Evolutionary conservation across 2,888 invertebrate genomes (phyloP), one percentile per base, ranked within the genome.

Genomic region (Chymomyza amoena): DNA sequence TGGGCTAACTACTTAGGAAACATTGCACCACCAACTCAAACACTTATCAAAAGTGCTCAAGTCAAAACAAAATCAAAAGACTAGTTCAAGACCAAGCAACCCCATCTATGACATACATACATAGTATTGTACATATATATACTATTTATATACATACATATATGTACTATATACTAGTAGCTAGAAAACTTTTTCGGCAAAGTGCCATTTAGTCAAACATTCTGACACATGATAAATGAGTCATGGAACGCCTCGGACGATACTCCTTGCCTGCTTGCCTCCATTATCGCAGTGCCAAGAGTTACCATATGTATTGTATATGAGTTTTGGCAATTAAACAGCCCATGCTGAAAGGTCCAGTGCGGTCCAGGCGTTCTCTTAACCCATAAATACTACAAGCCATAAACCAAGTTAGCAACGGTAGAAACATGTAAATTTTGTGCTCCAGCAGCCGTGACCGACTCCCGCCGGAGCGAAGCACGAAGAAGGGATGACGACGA

Each of bases 191-290:
- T 83, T 86, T 84, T 81, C 74, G 86, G 87, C 88, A 85, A 85
- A 83, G 87, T 86, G 87, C 75, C 87, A 87, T 84, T 84, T 88
- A 81, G 84, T 84, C 88, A 88, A 86, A 79, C 83, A 83, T 87
- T 88, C 88, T 88, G 89, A 84, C 89, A 85, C 85, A 85, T 85
- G 84, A 85, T 85, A 85, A 85, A 85, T 85, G 89, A 85, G 84
- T 76, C 76, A 84, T 81, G 73, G 74, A 75, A 65, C 70, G 75
- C 71, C 50, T 9, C 10, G 10, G 20, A 13, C 76, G 54, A 68
- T 67, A 45, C 62, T 70, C 36, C 63, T 18, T 52, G 68, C 71
- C 70, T 67, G 64, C 59, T 70, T 66, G 64, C 69, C 63, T 64
- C 67, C 80, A 77, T 78, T 78, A 77, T 70, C 68, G 66, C 70